Evolutionary conservation across 2,797 vertebrate species (phyloP).

Genomic region (Gobionotothen gibberifrons): DNA sequence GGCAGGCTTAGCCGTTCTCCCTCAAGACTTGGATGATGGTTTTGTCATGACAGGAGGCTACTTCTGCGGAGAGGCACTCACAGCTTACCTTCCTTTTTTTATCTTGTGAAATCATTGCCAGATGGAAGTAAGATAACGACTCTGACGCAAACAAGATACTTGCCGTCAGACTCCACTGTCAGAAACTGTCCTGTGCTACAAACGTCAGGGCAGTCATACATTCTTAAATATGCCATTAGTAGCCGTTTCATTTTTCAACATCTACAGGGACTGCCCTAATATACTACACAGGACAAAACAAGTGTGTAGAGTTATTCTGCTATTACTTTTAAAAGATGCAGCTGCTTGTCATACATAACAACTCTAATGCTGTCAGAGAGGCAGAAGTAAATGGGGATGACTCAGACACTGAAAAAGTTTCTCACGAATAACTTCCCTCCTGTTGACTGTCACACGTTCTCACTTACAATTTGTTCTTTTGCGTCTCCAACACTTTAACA

Average conservation of each 20-base stretch:
- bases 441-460: slow-evolving; percentile 60
- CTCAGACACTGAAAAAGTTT: slow-evolving; percentile 70
- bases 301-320: slow-evolving; percentile 9
- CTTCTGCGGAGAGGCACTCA: slow-evolving; percentile 32
- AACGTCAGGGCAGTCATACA: slow-evolving; percentile 22
- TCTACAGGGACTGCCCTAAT: slow-evolving; percentile 18
- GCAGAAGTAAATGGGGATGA: slow-evolving; percentile 61
- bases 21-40: slow-evolving; percentile 39
- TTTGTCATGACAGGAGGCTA: slow-evolving; percentile 33
- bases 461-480: slow-evolving; percentile 55
- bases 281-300: slow-evolving; percentile 35
- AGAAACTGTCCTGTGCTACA: slow-evolving; percentile 23
- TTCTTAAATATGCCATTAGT: slow-evolving; percentile 58
- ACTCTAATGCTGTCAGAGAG: slow-evolving; percentile 32
- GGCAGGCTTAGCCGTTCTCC: slow-evolving; percentile 41
- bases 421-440: slow-evolving; percentile 57
- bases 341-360: slow-evolving; percentile 47
- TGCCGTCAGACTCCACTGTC: slow-evolving; percentile 36
- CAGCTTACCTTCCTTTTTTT: slow-evolving; percentile 1
- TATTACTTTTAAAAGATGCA: slow-evolving; percentile 44
- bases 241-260: slow-evolving; percentile 43
- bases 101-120: slow-evolving; percentile 24
- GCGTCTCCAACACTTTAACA: slow-evolving; percentile 39
- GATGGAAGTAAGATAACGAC: slow-evolving; percentile 26
- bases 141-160: slow-evolving; percentile 36